Evolutionary conservation across 2,888 invertebrate genomes (phyloP).

Genomic region (Lycophotia porphyrea): DNA sequence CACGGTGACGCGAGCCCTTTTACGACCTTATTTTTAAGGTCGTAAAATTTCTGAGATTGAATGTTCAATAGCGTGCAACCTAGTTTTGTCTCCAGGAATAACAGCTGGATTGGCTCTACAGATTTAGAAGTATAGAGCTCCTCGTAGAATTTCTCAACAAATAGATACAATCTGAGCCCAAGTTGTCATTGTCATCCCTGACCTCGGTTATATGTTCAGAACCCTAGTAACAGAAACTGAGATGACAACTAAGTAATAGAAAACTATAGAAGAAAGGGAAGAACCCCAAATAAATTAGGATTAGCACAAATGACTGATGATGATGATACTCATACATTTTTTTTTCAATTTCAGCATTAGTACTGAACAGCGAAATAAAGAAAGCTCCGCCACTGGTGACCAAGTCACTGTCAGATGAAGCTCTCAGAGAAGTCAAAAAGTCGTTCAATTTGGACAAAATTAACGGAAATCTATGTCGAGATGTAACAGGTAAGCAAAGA

Average conservation of each 20-base stretch:
- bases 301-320: neutral
- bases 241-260: neutral
- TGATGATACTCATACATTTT: neutral
- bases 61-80: neutral
- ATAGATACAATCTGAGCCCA: neutral
- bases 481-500: slow-evolving; percentile 72
- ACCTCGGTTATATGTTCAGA: neutral
- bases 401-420: slow-evolving; percentile 83
- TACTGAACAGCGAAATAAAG: slow-evolving; percentile 72
- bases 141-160: neutral
- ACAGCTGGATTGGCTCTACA: neutral
- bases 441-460: slow-evolving; percentile 79
- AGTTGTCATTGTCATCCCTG: neutral
- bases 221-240: neutral
- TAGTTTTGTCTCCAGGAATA: neutral
- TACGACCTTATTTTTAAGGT: too few relatives aligned
- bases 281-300: neutral
- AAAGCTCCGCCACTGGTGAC: slow-evolving; percentile 75
- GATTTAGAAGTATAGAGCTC: neutral
- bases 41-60: neutral
- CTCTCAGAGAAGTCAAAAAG: slow-evolving; percentile 78
- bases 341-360: slow-evolving; percentile 75
- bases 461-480: slow-evolving; percentile 76
- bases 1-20: too few relatives aligned
- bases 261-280: neutral